Conservation (phyloP, 1,140 invertebrate species). For the Euura saliciscinereae region DNA sequence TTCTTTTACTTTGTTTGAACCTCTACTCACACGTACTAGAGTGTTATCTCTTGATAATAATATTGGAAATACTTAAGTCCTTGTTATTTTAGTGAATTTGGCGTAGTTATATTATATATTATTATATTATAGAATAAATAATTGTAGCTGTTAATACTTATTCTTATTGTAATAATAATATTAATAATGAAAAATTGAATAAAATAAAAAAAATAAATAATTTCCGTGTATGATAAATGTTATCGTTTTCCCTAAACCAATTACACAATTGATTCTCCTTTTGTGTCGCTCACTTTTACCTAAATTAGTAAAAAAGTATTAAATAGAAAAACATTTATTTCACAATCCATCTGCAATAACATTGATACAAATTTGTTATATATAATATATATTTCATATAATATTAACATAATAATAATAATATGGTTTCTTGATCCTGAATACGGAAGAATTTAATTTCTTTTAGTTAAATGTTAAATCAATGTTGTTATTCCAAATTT, state of each 20-base stretch:
- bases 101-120: neutral
- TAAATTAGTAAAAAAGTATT: neutral
- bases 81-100: neutral
- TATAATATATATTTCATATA: conserved; percentile 21
- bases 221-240: no score
- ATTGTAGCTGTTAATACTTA: no score
- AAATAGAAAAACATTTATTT: conserved; percentile 37
- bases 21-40: neutral
- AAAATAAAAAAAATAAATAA: no score
- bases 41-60: no score
- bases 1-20: neutral
- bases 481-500: no score
- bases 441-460: no score
- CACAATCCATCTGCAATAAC: conserved; percentile 33
- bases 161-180: no score
- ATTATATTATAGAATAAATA: no score
- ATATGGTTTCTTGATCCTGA: neutral
- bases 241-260: no score
- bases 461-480: no score
- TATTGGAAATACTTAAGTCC: neutral
- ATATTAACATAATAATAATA: conserved; percentile 31
- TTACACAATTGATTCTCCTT: no score
- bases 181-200: no score
- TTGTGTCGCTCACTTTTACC: neutral
- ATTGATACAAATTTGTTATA: conserved; percentile 32